Evolutionary conservation across 2,888 invertebrate genomes (phyloP).

Genomic region (Pandemis corylana): DNA sequence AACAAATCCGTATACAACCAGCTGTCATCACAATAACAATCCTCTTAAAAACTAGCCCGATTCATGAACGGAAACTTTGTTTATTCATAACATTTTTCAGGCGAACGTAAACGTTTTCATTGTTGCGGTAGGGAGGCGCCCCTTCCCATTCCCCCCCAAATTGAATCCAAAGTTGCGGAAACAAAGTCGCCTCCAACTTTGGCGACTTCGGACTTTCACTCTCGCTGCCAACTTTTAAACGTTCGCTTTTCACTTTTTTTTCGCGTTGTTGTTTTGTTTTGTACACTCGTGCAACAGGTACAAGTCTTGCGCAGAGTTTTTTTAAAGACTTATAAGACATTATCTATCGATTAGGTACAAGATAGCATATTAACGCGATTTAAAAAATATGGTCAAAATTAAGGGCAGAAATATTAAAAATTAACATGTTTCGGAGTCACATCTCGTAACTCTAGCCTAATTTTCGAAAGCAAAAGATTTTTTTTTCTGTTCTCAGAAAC

Average conservation of each 20-base stretch:
- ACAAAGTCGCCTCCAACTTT: slow-evolving; percentile 78
- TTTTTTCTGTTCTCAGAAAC: too few relatives aligned
- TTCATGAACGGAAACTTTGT: slow-evolving; percentile 40
- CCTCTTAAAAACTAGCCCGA: slow-evolving; percentile 49
- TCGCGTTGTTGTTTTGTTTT: slow-evolving; percentile 32
- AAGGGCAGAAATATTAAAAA: too few relatives aligned
- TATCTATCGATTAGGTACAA: too few relatives aligned
- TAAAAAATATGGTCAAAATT: too few relatives aligned
- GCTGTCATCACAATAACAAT: slow-evolving; percentile 44
- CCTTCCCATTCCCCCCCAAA: slow-evolving; percentile 60
- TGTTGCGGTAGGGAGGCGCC: slow-evolving; percentile 48
- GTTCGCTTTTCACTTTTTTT: slow-evolving; percentile 66
- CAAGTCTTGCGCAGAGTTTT: background rate
- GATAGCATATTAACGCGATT: too few relatives aligned
- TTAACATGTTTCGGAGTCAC: too few relatives aligned
- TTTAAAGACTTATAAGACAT: background rate
- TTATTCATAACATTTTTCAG: slow-evolving; percentile 48
- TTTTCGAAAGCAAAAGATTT: too few relatives aligned
- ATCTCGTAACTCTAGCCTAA: too few relatives aligned
- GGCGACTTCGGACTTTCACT: slow-evolving; percentile 73
- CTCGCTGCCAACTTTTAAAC: slow-evolving; percentile 73
- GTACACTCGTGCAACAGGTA: background rate
- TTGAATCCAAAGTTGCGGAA: slow-evolving; percentile 78
- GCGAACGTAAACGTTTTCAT: slow-evolving; percentile 57
- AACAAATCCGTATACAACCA: background rate